These are phyloP conservation scores for Bombylius major DNA, from an alignment of 2,888 invertebrate genomes.

Conservation along the genomic window DNA sequence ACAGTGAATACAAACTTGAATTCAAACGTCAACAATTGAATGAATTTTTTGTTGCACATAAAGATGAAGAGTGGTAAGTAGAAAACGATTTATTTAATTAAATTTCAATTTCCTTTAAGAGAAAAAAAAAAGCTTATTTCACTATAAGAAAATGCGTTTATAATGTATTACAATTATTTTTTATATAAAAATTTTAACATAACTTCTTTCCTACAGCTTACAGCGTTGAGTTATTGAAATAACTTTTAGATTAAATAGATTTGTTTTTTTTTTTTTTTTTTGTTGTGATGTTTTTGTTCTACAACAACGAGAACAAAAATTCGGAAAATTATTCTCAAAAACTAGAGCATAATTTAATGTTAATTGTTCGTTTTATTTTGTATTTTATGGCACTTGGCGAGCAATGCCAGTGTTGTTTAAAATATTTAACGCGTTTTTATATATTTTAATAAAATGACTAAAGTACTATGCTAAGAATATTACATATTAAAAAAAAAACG, in stretches of 20 bases:
- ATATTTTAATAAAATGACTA: neutral
- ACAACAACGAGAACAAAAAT: no score
- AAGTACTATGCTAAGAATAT: no score
- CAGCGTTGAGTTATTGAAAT: neutral
- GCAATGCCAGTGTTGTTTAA: slow-evolving; percentile 36
- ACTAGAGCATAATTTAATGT: no score
- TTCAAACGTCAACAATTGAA: slow-evolving; percentile 92
- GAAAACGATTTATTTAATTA: neutral
- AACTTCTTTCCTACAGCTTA: slow-evolving; percentile 14
- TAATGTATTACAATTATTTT: neutral
- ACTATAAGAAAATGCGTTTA: neutral
- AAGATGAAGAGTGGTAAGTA: slow-evolving; percentile 98
- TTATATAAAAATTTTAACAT: neutral
- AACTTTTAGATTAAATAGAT: no score
- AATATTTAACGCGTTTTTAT: slow-evolving; percentile 28
- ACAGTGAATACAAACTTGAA: slow-evolving; percentile 96
- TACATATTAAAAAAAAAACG: slow-evolving; percentile 9
- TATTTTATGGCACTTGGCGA: slow-evolving; percentile 32
- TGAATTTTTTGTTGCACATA: slow-evolving; percentile 97
- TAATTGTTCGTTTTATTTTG: no score
- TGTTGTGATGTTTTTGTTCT: no score
- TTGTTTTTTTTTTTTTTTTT: no score
- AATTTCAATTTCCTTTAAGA: no score
- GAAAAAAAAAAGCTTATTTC: no score
- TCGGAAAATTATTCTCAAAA: no score